Conservation (phyloP, 2,113 vertebrate species). For the Gymnarchus niloticus region DNA sequence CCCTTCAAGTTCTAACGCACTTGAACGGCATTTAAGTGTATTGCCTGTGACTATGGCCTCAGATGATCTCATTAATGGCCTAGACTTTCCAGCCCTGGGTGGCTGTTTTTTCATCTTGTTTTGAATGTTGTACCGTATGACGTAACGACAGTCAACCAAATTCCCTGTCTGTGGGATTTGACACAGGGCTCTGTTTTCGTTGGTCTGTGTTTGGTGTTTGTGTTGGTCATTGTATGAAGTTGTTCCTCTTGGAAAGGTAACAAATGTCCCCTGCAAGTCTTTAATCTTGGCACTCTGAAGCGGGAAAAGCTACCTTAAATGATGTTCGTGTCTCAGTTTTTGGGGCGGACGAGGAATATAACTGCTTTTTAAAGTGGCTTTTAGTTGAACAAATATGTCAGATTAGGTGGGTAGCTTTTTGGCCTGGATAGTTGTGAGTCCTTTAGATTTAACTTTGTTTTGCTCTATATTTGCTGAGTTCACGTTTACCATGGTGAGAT, state of each 20-base stretch:
- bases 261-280: neutral
- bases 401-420: neutral
- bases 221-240: neutral
- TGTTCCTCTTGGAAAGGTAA: neutral
- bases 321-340: neutral
- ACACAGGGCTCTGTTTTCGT: neutral
- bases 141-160: neutral
- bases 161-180: neutral
- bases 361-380: neutral
- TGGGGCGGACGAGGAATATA: neutral
- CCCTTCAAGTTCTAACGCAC: no score
- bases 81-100: no score
- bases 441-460: no score
- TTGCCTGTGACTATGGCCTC: no score
- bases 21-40: no score
- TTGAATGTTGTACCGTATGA: no score
- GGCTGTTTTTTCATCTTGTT: no score
- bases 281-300: neutral
- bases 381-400: neutral
- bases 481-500: no score
- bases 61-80: no score
- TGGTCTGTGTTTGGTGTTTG: neutral
- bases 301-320: no score
- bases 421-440: no score
- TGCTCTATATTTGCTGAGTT: no score